Percentiles rank a stretch among this genome's conserved stretches.
Conservation (phyloP, 2,113 vertebrate genomes). For the Plecotus auritus region DNA sequence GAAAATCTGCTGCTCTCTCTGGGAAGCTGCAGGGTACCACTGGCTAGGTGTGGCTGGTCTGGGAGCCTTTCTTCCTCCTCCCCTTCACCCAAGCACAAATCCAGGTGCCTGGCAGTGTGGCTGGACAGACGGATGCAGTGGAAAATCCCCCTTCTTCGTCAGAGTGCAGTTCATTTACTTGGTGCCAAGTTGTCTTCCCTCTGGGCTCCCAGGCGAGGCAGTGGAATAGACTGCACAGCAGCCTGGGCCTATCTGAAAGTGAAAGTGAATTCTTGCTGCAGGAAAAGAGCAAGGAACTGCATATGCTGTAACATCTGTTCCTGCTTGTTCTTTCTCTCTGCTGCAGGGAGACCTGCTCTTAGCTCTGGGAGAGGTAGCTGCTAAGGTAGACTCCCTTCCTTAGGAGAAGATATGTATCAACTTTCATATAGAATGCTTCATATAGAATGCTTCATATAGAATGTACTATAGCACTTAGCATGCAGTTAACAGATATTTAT, state of each 20-base stretch:
- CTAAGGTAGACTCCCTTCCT: constrained; percentile 38
- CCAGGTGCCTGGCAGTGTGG: not conserved
- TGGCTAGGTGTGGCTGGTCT: not conserved
- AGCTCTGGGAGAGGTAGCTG: constrained; percentile 41
- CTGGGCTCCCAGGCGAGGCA: not conserved
- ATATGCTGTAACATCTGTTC: constrained; percentile 65
- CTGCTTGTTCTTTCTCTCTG: constrained; percentile 36
- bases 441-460: constrained; percentile 6
- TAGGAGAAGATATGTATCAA: constrained; percentile 48
- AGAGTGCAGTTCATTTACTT: constrained; percentile 34
- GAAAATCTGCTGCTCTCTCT: not conserved
- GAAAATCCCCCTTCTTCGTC: not conserved
- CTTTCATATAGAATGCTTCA: constrained; percentile 24
- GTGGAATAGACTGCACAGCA: not conserved
- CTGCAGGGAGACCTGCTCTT: constrained; percentile 53
- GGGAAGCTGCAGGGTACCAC: not conserved
- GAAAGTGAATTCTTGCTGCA: constrained; percentile 46
- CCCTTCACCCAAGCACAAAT: not conserved
- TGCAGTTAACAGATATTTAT: not conserved
- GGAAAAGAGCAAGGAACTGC: constrained; percentile 65
- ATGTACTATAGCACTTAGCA: not conserved
- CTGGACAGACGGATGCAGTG: not conserved
- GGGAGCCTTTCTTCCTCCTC: not conserved
- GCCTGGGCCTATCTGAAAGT: constrained; percentile 60
- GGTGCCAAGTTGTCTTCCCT: constrained; percentile 43